phyloP scores from a whole-genome alignment of 2,113 vertebrate genomes.

The Danio rerio region DNA sequence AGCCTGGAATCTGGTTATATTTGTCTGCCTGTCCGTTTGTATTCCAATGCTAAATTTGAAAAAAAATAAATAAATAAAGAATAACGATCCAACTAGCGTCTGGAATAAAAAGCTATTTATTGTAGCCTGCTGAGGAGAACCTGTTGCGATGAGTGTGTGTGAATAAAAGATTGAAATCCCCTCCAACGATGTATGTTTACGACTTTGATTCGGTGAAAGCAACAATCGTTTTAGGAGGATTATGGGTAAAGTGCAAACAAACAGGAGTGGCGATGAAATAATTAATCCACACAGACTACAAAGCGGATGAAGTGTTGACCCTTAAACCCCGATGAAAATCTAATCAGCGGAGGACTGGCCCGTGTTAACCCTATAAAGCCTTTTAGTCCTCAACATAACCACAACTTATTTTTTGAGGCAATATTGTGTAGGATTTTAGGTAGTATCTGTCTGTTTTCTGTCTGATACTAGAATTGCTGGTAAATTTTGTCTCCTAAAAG shows the following conservation, averaged over 20 bases:
- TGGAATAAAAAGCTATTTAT: constrained; percentile 68
- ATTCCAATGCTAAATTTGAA: constrained; percentile 41
- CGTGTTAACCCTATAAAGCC: background rate
- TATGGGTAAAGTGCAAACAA: background rate
- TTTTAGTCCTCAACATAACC: too few relatives aligned
- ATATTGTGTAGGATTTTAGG: too few relatives aligned
- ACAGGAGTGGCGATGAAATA: background rate
- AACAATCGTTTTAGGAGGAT: background rate
- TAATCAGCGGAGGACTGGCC: too few relatives aligned
- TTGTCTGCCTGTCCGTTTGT: constrained; percentile 53
- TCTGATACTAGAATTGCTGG: too few relatives aligned
- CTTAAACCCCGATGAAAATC: background rate
- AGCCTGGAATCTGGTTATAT: constrained; percentile 7
- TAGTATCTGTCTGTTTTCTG: too few relatives aligned
- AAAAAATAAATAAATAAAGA: constrained; percentile 44
- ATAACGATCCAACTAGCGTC: constrained; percentile 44
- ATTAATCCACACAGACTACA: background rate
- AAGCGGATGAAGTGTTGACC: background rate
- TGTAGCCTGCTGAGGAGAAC: constrained; percentile 69
- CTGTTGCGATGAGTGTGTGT: constrained; percentile 65
- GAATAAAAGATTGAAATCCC: constrained; percentile 68
- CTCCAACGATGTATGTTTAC: background rate
- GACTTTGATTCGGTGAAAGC: background rate
- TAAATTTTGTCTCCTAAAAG: too few relatives aligned
- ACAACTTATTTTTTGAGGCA: too few relatives aligned